phyloP scores from a whole-genome alignment of 2,113 vertebrate species.

The Merops nubicus region DNA sequence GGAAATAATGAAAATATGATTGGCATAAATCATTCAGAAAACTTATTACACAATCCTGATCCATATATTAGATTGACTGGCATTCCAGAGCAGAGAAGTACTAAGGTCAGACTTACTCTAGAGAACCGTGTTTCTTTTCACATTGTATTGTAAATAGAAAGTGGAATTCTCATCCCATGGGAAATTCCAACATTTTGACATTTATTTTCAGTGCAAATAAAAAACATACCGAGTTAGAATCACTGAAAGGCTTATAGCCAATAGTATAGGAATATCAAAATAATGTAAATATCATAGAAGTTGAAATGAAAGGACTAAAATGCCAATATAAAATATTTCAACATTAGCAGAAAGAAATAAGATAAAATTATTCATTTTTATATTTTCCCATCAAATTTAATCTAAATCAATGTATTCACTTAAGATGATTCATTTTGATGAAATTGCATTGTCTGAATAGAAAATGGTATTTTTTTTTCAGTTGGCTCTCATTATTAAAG shows the following conservation, averaged over 20 bases:
- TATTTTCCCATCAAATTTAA: conserved; percentile 54
- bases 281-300: conserved; percentile 58
- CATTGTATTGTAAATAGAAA: conserved; percentile 19
- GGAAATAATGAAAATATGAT: conserved; percentile 35
- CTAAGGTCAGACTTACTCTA: conserved; percentile 33
- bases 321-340: conserved; percentile 36
- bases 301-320: conserved; percentile 48
- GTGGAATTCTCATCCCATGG: not conserved
- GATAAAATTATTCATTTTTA: conserved; percentile 40
- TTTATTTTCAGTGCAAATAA: conserved; percentile 59
- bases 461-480: not conserved
- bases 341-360: not conserved
- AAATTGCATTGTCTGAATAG: conserved; percentile 30
- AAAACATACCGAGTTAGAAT: not conserved
- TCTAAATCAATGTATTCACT: conserved; percentile 49
- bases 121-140: conserved; percentile 12
- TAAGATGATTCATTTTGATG: conserved; percentile 26
- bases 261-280: conserved; percentile 18
- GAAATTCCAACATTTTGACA: conserved; percentile 53
- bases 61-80: not conserved
- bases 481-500: conserved; percentile 38
- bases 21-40: conserved; percentile 36
- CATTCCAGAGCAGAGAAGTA: not conserved
- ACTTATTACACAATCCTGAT: not conserved
- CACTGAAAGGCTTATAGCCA: not conserved